Base-by-base conservation (phyloP, 2,113 vertebrate genomes). In the Gambusia affinis region DNA sequence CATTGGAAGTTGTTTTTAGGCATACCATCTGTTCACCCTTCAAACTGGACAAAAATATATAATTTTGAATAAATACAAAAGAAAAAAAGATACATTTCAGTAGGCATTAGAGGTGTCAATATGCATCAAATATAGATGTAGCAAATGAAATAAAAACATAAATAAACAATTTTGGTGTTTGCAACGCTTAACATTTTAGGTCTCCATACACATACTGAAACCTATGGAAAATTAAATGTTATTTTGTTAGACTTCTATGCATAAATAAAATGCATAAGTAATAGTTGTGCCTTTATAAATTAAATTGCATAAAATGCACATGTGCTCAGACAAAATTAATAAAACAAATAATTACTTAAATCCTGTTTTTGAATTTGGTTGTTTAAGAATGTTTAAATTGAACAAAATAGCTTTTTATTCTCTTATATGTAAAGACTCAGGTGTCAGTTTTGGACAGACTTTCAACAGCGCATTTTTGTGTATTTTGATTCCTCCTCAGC, bases 221-320 rank as follows among this genome's bases (percentile, higher is more conserved):
- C 83, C 91, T 90, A 90, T 87, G 92, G 87, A 90, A 70, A 82
- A 91, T 92, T 83, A 86, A 95, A 94, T 86, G 51, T 57, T 57
- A 89, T 86, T 12, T 92, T 88, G 94, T 89, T 86, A 83, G 75
- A 86, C 30, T 70, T 90, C 80, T 79, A 93, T 75, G 91, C 92
- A 93, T 92, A 93, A 93, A 94, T 93, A 92, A 93, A 83, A 94
- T 87, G 74, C 75, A 90, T 83, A 79, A 87, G 89, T 86, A 92
- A 94, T 88, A 93, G 72, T 64, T 86, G 88, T 93, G 71, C 86
- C 87, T 91, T 94, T 88, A 91, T 64, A 93, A 93, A 90, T 73
- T 64, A 90, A 92, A 89, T 88, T 87, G 94, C 95, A 95, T 87
- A 91, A 94, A 94, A 95, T n/a, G 75, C 47, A 67, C 5, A 73